Conservation (phyloP, 2,888 invertebrate species). For the Maniola hyperantus region DNA sequence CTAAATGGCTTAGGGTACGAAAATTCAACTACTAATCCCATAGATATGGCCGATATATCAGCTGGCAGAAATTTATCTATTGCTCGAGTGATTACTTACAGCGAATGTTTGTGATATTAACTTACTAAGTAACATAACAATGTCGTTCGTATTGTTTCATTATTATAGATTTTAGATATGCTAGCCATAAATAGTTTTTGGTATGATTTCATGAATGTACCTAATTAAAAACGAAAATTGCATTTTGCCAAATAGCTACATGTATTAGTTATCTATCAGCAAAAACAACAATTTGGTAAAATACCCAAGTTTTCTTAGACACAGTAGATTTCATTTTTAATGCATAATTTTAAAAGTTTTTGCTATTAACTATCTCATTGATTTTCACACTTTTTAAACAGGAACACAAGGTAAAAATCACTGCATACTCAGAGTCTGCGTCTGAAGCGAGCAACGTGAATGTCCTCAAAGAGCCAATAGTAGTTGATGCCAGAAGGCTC, state of each 20-base stretch:
- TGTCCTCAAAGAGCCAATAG: conserved; percentile 50
- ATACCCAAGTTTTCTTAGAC: conserved; percentile 29
- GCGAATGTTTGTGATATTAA: conserved; percentile 8
- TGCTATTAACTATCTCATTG: neutral
- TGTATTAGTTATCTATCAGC: conserved; percentile 25
- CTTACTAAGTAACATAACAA: conserved; percentile 1
- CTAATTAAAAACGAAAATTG: conserved; percentile 12
- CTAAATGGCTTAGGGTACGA: no score
- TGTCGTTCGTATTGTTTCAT: neutral
- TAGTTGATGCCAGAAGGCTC: conserved; percentile 53
- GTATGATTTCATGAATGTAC: neutral
- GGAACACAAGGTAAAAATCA: conserved; percentile 71
- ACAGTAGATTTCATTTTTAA: conserved; percentile 31
- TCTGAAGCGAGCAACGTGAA: conserved; percentile 64
- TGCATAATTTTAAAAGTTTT: neutral
- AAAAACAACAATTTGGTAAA: conserved; percentile 20
- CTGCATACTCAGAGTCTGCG: conserved; percentile 65
- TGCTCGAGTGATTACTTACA: conserved; percentile 13
- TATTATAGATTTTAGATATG: neutral
- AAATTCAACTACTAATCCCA: neutral
- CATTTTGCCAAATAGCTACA: conserved; percentile 21
- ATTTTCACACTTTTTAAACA: conserved; percentile 38
- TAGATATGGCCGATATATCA: neutral
- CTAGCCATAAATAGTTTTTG: conserved; percentile 4
- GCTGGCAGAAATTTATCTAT: conserved; percentile 22